Percentiles rank a stretch among this genome's conserved stretches.
Conservation (phyloP, 2,113 vertebrate species). For the Prunella himalayana region DNA sequence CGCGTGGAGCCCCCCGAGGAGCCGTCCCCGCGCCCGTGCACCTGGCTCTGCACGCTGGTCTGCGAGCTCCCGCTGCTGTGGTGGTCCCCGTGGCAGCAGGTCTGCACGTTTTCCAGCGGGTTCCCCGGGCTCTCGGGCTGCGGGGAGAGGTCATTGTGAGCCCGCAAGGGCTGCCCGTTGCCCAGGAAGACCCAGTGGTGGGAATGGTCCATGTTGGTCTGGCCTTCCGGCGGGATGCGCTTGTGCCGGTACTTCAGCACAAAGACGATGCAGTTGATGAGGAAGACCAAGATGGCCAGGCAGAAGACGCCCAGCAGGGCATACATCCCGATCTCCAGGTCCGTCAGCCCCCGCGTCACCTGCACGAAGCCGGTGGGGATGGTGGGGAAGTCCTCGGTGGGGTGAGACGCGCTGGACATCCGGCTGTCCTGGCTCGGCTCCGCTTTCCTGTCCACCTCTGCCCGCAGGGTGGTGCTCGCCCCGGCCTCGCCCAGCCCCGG, state of each 20-base stretch:
- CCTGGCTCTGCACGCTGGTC: constrained; percentile 96
- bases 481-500: constrained; percentile 57
- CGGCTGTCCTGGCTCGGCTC: constrained; percentile 30
- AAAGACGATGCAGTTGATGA: constrained; percentile 98
- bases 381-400: constrained; percentile 84
- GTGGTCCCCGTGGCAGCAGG: constrained; percentile 91
- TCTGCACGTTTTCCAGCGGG: constrained; percentile 84
- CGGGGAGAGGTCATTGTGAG: constrained; percentile 88
- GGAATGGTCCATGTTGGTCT: constrained; percentile 97
- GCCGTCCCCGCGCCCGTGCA: constrained; percentile 91
- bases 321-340: constrained; percentile 98
- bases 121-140: constrained; percentile 85
- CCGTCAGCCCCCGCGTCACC: constrained; percentile 87
- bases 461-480: constrained; percentile 75
- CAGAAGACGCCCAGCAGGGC: constrained; percentile 96
- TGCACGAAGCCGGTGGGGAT: constrained; percentile 87
- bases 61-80: constrained; percentile 97
- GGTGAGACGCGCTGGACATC: constrained; percentile 67
- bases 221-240: constrained; percentile 91
- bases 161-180: constrained; percentile 89
- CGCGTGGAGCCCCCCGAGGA: constrained; percentile 90
- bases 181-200: constrained; percentile 99
- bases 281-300: constrained; percentile 95
- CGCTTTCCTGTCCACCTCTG: constrained; percentile 68
- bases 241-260: constrained; percentile 96